phyloP scores from a whole-genome alignment of 2,888 invertebrate genomes.

The Listrodromus nycthemerus region DNA sequence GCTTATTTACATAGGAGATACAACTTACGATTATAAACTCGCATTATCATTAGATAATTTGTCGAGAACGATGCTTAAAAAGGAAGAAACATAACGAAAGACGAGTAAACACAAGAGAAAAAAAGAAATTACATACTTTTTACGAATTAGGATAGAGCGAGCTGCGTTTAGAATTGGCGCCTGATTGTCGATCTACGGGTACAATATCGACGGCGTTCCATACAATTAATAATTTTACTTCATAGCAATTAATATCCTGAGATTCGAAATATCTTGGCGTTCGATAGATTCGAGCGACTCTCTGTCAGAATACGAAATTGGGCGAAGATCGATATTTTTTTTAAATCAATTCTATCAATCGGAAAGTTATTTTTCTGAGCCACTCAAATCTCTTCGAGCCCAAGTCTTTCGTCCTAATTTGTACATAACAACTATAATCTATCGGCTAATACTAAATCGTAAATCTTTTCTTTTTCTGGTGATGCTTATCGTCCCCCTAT shows the following conservation, averaged over 20 bases:
- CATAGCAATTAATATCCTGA: conserved; percentile 69
- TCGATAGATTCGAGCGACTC: conserved; percentile 54
- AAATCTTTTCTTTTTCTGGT: conserved; percentile 54
- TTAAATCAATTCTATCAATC: not conserved
- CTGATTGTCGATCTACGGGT: conserved; percentile 28
- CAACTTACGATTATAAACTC: conserved; percentile 44
- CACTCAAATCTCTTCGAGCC: conserved; percentile 42
- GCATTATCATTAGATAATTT: conserved; percentile 70
- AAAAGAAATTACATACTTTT: conserved; percentile 23
- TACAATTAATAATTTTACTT: conserved; percentile 48
- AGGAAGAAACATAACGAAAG: conserved; percentile 16
- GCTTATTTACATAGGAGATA: conserved; percentile 53
- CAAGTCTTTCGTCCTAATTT: conserved; percentile 68
- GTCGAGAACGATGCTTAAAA: conserved; percentile 62
- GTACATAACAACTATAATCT: conserved; percentile 65
- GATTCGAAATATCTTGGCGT: conserved; percentile 68
- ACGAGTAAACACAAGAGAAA: conserved; percentile 7
- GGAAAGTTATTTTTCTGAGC: conserved; percentile 15
- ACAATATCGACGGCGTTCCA: conserved; percentile 47
- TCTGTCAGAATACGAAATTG: conserved; percentile 10
- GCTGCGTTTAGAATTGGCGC: conserved; percentile 25
- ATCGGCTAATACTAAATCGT: conserved; percentile 63
- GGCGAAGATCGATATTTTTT: conserved; percentile 17
- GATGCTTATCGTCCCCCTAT: conserved; percentile 57
- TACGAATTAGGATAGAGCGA: conserved; percentile 19